phyloP scores from a whole-genome alignment of 2,888 invertebrate genomes.

The Apotomis capreana region DNA sequence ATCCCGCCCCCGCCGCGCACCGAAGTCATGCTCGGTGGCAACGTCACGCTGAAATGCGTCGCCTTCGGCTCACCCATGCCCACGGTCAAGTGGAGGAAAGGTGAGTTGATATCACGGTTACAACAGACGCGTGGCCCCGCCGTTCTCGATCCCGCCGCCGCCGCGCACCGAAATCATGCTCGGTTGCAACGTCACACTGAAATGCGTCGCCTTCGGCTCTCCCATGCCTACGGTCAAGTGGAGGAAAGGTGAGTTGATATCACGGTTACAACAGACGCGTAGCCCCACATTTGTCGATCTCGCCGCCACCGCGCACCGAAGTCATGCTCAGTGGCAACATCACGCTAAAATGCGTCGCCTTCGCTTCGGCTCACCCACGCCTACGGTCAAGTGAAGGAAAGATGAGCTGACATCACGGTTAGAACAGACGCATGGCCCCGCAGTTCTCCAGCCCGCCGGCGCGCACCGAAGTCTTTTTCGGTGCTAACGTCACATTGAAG shows the following conservation, averaged over 20 bases:
- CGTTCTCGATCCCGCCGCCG: constrained; percentile 96
- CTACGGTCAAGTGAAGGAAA: constrained; percentile 97
- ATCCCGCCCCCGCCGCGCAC: constrained; percentile 69
- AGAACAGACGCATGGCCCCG: constrained; percentile 97
- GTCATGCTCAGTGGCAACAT: constrained; percentile 96
- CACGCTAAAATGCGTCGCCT: constrained; percentile 97
- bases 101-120: no score
- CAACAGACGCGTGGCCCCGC: constrained; percentile 93
- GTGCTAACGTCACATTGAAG: no score
- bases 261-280: constrained; percentile 86
- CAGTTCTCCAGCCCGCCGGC: constrained; percentile 96
- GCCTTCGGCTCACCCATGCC: constrained; percentile 96
- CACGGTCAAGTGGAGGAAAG: constrained; percentile 92
- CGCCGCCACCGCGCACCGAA: constrained; percentile 92
- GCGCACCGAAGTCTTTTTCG: constrained; percentile 89
- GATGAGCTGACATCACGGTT: no score
- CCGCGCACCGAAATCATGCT: constrained; percentile 90
- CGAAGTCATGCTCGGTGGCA: constrained; percentile 85
- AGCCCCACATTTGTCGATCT: constrained; percentile 97
- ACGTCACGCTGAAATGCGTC: background rate
- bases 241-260: constrained; percentile 69
- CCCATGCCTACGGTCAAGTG: constrained; percentile 99
- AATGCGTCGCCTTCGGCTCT: constrained; percentile 84
- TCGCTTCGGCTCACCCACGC: constrained; percentile 99
- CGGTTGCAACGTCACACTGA: no score